Conservation (phyloP, 2,113 vertebrate genomes). For the Grammomys surdaster region DNA sequence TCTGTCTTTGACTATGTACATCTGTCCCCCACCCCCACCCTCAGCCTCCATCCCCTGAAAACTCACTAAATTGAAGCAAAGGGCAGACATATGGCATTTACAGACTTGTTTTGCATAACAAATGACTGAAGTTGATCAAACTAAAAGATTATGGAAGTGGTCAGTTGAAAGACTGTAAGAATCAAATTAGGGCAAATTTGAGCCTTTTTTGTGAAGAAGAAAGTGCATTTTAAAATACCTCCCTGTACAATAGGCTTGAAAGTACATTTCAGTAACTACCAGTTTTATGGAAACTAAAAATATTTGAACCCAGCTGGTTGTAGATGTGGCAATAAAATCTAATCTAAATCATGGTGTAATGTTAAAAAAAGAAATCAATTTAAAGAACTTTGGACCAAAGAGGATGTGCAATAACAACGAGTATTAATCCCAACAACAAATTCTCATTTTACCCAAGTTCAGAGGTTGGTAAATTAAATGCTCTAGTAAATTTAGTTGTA, state of each 20-base stretch:
- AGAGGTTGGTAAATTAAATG: conserved; percentile 49
- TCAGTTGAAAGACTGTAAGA: conserved; percentile 19
- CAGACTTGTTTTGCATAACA: conserved; percentile 39
- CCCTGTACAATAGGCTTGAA: conserved; percentile 46
- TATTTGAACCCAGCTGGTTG: conserved; percentile 51
- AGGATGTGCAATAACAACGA: conserved; percentile 43
- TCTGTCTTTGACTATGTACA: neutral
- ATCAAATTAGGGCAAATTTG: conserved; percentile 59
- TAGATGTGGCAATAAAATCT: conserved; percentile 54
- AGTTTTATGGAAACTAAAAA: conserved; percentile 61
- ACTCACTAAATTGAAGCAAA: conserved; percentile 16
- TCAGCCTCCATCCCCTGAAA: neutral
- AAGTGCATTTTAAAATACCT: conserved; percentile 70
- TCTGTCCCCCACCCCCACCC: neutral
- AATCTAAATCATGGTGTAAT: conserved; percentile 57
- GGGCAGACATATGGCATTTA: conserved; percentile 3
- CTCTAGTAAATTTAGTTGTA: conserved; percentile 1
- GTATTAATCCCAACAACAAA: conserved; percentile 27
- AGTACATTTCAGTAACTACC: conserved; percentile 25
- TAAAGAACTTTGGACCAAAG: conserved; percentile 67
- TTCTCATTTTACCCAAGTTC: conserved; percentile 63
- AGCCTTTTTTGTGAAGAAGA: conserved; percentile 36
- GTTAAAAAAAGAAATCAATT: conserved; percentile 66
- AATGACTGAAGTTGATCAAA: conserved; percentile 66
- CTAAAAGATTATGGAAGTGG: conserved; percentile 4